phyloP scores from a whole-genome alignment of 2,797 vertebrate species.

The Chrysocyon brachyurus region DNA sequence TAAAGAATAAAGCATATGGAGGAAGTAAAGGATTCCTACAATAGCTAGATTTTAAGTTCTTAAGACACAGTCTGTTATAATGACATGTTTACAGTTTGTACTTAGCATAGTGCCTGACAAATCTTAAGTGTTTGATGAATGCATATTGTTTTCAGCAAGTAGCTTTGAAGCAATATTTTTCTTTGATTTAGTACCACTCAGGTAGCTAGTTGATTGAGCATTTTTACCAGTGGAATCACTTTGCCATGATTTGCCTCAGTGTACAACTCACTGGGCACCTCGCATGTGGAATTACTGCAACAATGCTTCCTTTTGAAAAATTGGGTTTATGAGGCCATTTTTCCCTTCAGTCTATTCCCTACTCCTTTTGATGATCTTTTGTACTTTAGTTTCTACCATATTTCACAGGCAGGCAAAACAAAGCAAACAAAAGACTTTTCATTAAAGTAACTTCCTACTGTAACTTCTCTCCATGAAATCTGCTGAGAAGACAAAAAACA shows the following conservation, averaged over 20 bases:
- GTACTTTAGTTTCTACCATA: not conserved
- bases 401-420: constrained; percentile 9
- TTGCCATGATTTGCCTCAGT: not conserved
- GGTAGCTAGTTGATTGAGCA: not conserved
- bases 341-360: not conserved
- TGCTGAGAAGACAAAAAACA: not conserved
- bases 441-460: not conserved
- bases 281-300: not conserved
- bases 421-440: constrained; percentile 24
- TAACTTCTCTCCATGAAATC: not conserved
- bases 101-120: not conserved
- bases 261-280: not conserved
- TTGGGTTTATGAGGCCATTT: not conserved
- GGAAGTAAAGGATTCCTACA: not conserved
- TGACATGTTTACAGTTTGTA: not conserved
- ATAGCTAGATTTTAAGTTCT: constrained; percentile 51
- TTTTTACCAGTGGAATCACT: not conserved
- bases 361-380: not conserved
- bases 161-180: constrained; percentile 49
- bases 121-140: not conserved
- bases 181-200: not conserved
- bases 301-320: constrained; percentile 33
- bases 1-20: not conserved
- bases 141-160: not conserved
- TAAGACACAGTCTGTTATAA: not conserved